phyloP scores from a whole-genome alignment of 2,113 vertebrate genomes.

The Ctenodactylus gundi region DNA sequence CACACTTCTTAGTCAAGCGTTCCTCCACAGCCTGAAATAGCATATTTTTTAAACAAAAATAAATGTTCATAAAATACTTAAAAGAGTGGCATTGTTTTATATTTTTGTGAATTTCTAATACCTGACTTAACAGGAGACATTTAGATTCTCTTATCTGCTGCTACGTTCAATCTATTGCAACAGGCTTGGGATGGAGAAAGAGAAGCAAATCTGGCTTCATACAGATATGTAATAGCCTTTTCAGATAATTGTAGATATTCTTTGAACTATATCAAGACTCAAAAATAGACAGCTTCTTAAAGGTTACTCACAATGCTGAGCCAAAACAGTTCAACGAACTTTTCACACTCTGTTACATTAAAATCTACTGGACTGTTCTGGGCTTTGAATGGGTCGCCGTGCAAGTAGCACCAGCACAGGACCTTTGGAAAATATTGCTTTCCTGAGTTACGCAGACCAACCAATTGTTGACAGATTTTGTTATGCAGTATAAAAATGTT shows the following conservation, averaged over 20 bases:
- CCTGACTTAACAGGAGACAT: background rate
- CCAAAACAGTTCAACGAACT: background rate
- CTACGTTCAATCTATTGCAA: background rate
- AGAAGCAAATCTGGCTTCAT: background rate
- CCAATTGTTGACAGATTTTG: background rate
- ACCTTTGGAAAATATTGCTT: background rate
- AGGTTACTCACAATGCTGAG: background rate
- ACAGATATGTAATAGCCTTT: background rate
- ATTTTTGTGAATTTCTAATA: background rate
- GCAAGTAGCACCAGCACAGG: background rate
- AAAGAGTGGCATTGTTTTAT: background rate
- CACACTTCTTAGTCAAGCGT: too few relatives aligned
- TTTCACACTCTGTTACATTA: background rate
- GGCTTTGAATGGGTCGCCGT: background rate
- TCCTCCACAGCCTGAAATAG: too few relatives aligned
- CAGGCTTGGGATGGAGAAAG: background rate
- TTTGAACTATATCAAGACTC: background rate
- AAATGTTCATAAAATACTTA: background rate
- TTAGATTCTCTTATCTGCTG: background rate
- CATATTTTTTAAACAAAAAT: background rate
- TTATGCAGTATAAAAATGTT: background rate
- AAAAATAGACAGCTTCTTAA: slow-evolving; percentile 21
- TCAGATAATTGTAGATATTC: background rate
- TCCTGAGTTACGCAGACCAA: background rate
- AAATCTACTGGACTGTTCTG: background rate